phyloP scores from a whole-genome alignment of 2,888 invertebrate species.

The Hypena proboscidalis region DNA sequence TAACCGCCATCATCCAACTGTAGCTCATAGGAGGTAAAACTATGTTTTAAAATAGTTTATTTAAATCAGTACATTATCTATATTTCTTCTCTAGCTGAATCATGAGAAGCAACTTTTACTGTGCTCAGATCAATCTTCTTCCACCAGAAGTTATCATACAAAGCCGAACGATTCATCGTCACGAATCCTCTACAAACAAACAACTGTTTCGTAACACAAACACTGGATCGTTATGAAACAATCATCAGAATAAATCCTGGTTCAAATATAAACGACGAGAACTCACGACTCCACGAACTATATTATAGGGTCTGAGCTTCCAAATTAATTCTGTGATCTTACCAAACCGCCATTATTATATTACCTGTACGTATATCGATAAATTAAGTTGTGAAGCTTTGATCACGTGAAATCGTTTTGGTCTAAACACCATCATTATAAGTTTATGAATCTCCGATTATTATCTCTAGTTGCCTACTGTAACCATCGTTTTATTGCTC shows the following conservation, averaged over 20 bases:
- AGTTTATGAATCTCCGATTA: constrained; percentile 20
- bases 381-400: constrained; percentile 25
- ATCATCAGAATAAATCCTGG: constrained; percentile 16
- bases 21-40: too few species aligned
- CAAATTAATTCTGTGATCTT: constrained; percentile 9
- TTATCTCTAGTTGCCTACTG: constrained; percentile 23
- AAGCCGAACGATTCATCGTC: neutral
- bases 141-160: too few species aligned
- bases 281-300: constrained; percentile 25
- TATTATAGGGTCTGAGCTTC: constrained; percentile 18
- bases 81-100: too few species aligned
- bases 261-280: constrained; percentile 23
- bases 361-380: constrained; percentile 13
- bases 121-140: too few species aligned
- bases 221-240: constrained; percentile 24
- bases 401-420: constrained; percentile 26
- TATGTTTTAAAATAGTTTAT: too few species aligned
- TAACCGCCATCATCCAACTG: too few species aligned
- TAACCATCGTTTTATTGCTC: constrained; percentile 29
- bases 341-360: constrained; percentile 26
- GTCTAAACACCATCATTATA: constrained; percentile 28
- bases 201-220: constrained; percentile 22
- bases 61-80: too few species aligned
- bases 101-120: too few species aligned
- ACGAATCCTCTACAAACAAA: constrained; percentile 22